These are phyloP conservation scores for Eulemur mongoz DNA, from an alignment of 2,797 vertebrate species.

Conservation along the genomic window DNA sequence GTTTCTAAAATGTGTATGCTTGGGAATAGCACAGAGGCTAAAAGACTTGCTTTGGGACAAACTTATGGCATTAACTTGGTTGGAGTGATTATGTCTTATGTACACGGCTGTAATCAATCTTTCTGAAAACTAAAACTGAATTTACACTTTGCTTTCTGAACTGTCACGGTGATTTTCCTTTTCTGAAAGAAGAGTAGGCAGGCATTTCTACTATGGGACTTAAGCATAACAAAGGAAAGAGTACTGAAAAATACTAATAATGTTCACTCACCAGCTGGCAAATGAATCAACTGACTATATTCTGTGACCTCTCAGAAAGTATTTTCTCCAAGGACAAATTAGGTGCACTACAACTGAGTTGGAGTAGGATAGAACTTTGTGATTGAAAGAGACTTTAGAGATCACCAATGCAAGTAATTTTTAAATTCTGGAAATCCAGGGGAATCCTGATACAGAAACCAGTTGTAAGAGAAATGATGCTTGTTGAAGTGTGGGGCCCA, in stretches of 20 bases:
- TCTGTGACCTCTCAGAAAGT: neutral
- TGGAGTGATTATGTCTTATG: neutral
- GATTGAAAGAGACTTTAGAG: neutral
- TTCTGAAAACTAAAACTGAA: neutral
- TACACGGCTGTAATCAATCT: neutral
- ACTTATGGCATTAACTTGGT: neutral
- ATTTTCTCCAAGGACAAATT: slow-evolving; percentile 22
- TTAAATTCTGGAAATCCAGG: neutral
- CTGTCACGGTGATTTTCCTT: slow-evolving; percentile 1
- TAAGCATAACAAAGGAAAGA: neutral
- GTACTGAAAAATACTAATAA: slow-evolving; percentile 13
- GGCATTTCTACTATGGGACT: slow-evolving; percentile 1
- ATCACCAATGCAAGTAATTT: neutral
- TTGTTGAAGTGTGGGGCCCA: neutral
- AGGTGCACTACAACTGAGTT: neutral
- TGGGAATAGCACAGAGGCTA: neutral
- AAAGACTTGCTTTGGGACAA: slow-evolving; percentile 2
- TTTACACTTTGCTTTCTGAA: neutral
- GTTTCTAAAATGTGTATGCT: neutral
- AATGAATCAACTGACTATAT: slow-evolving; percentile 9
- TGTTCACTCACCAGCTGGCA: neutral
- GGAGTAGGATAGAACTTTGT: neutral
- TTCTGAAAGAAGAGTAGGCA: neutral
- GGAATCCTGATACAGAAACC: neutral
- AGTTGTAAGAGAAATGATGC: neutral